A percentile compares a stretch with the other conserved stretches of the same genome.
Evolutionary conservation across 2,797 vertebrate species (phyloP).

Genomic region (Lagodon rhomboides): DNA sequence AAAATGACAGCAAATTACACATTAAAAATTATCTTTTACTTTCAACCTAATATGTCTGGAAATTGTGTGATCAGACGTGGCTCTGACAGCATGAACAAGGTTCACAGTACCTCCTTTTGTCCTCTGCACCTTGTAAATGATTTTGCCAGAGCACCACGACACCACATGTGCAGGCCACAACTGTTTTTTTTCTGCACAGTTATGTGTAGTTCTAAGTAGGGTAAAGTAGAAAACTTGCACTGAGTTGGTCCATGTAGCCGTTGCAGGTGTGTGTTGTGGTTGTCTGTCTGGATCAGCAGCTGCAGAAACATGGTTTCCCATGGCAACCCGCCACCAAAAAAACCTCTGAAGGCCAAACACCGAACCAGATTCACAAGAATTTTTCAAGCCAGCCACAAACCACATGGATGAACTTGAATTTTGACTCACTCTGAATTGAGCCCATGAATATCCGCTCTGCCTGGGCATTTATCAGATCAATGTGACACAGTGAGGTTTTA

Average conservation of each 20-base stretch:
- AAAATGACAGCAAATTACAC: not conserved
- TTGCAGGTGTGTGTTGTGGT: constrained; percentile 57
- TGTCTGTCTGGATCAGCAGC: constrained; percentile 48
- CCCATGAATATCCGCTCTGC: not conserved
- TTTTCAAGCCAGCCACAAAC: constrained; percentile 22
- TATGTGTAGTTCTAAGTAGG: not conserved
- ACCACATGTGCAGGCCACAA: not conserved
- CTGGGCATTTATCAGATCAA: not conserved
- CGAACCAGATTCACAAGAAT: not conserved
- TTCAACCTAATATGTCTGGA: not conserved
- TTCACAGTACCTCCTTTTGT: not conserved
- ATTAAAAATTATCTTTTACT: not conserved
- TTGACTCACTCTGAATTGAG: not conserved
- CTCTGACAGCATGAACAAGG: not conserved
- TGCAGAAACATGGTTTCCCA: constrained; percentile 40
- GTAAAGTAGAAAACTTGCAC: not conserved
- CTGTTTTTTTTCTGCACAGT: not conserved
- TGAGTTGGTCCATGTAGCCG: constrained; percentile 7
- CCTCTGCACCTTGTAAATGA: not conserved
- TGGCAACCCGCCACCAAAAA: not conserved
- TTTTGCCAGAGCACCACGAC: not conserved
- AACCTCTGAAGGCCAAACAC: constrained; percentile 18
- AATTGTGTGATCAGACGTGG: not conserved
- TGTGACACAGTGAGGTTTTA: not conserved
- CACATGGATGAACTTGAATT: constrained; percentile 20